Conservation (phyloP, 2,888 invertebrate species). For the Drosophila parthenogenetica region DNA sequence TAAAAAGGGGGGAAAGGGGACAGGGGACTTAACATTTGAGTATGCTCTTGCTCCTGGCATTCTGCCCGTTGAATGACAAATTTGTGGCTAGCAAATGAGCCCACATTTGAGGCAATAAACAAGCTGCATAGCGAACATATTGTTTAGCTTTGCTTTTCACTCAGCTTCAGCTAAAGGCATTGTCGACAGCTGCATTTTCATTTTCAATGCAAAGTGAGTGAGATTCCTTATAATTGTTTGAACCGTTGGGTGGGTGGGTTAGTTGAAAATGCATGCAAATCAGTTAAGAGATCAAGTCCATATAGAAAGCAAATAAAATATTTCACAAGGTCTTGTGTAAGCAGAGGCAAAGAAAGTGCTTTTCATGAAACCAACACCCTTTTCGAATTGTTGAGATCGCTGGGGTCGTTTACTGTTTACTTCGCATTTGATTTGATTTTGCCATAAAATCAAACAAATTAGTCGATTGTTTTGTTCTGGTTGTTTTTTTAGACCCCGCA, state of each 20-base stretch:
- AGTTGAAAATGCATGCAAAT: conserved; percentile 48
- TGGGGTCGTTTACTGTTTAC: conserved; percentile 56
- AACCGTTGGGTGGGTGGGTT: conserved; percentile 41
- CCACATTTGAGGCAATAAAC: conserved; percentile 52
- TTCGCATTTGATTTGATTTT: conserved; percentile 69
- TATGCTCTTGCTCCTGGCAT: conserved; percentile 50
- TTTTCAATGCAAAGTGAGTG: conserved; percentile 28
- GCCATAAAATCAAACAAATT: conserved; percentile 76
- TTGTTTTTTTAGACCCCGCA: not conserved
- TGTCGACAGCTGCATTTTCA: conserved; percentile 36
- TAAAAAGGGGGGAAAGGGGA: not conserved
- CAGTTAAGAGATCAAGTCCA: conserved; percentile 18
- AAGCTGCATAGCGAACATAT: conserved; percentile 23
- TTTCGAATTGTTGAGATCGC: conserved; percentile 35
- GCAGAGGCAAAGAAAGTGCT: conserved; percentile 63
- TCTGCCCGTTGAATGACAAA: conserved; percentile 59
- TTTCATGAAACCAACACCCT: conserved; percentile 58
- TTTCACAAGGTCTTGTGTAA: conserved; percentile 42
- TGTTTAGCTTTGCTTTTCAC: conserved; percentile 1
- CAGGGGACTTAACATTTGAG: conserved; percentile 21
- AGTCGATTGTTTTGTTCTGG: conserved; percentile 49
- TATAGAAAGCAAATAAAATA: conserved; percentile 38
- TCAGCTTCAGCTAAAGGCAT: conserved; percentile 16
- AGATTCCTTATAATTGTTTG: conserved; percentile 34
- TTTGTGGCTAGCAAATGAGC: conserved; percentile 58